These are phyloP conservation scores for Tigriopus californicus DNA, from an alignment of 2,888 invertebrate genomes.

Conservation along the genomic window DNA sequence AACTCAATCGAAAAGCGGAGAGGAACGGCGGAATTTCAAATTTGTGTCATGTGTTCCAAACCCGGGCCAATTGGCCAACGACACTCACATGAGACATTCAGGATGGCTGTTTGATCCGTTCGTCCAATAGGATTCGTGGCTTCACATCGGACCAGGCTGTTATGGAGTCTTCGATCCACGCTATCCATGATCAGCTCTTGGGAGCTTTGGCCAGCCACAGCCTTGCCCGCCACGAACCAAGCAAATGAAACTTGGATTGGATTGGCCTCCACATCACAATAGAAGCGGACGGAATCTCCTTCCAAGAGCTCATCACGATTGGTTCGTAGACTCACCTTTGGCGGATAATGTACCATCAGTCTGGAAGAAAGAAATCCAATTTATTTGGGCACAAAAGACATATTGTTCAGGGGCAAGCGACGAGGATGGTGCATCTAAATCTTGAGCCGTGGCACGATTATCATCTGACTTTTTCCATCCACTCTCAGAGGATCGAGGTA, in stretches of 20 bases:
- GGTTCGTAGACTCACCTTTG: slow-evolving; percentile 25
- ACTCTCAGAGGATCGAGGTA: too few species aligned
- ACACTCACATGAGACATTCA: slow-evolving; percentile 41
- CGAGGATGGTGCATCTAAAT: too few species aligned
- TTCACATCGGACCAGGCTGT: slow-evolving; percentile 74
- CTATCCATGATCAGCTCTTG: slow-evolving; percentile 29
- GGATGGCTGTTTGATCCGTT: slow-evolving; percentile 61
- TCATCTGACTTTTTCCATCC: too few species aligned
- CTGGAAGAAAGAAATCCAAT: background rate
- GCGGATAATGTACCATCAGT: slow-evolving; percentile 22
- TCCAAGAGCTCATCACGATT: slow-evolving; percentile 21
- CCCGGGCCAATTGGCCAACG: background rate
- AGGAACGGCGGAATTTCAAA: too few species aligned
- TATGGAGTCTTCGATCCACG: slow-evolving; percentile 61
- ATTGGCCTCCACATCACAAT: slow-evolving; percentile 28
- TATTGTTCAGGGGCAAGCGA: too few species aligned
- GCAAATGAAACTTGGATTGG: slow-evolving; percentile 26
- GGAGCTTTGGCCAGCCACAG: background rate
- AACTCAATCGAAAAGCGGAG: too few species aligned
- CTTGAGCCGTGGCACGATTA: too few species aligned
- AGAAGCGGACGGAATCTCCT: slow-evolving; percentile 26
- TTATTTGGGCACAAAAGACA: background rate
- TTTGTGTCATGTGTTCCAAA: background rate
- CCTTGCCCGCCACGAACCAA: background rate
- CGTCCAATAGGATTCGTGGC: slow-evolving; percentile 78